Base-by-base conservation (phyloP, 2,113 vertebrate genomes). In the Toxotes jaculatrix region DNA sequence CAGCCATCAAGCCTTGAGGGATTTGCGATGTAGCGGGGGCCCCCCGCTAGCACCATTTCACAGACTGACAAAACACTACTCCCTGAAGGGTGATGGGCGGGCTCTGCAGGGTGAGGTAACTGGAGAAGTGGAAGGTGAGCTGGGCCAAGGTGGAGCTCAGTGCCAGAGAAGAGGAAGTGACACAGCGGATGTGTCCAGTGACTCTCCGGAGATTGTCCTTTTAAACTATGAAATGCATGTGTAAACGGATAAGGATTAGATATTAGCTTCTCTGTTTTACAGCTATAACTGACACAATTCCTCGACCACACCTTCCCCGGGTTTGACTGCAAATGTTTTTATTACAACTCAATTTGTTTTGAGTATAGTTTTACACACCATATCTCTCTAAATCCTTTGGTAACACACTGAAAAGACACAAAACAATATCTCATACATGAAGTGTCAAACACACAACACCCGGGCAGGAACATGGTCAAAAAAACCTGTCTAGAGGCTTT, bases 161-260 rank as follows among this genome's bases (percentile, higher is more conserved):
- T 49, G 56, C 64, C 80, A 59, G 74, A 86, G 79, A 55, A 75
- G 72, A 92, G 94, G 94, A 95, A 94, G 86, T 94, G 94, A 93
- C 87, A 84, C 90, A 66, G 71, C 13, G 12, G 5, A 62, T 77
- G 92, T 88, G 86, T 94, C 81, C 27, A 19, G 63, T 94, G 73
- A 90, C 93, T 76, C 5, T n/a, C 38, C 8, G 4, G n/a, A 66
- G 65, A 73, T 40, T 55, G 72, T 76, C 63, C 47, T n/a, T 85
- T 60, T 76, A 81, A 88, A 84, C 82, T 43, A 45, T 23, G 16
- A 64, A 47, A 67, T 10, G 8, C 69, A 74, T 16, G 23, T 74
- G 47, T n/a, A 38, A 65, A 75, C 62, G 32, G 7, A 60, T 11
- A 11, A 21, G 27, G 7, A 21, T 47, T 5, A 62, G 8, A 67